These are phyloP conservation scores for Drosophila testacea DNA, from an alignment of 2,888 invertebrate species.

Conservation along the genomic window DNA sequence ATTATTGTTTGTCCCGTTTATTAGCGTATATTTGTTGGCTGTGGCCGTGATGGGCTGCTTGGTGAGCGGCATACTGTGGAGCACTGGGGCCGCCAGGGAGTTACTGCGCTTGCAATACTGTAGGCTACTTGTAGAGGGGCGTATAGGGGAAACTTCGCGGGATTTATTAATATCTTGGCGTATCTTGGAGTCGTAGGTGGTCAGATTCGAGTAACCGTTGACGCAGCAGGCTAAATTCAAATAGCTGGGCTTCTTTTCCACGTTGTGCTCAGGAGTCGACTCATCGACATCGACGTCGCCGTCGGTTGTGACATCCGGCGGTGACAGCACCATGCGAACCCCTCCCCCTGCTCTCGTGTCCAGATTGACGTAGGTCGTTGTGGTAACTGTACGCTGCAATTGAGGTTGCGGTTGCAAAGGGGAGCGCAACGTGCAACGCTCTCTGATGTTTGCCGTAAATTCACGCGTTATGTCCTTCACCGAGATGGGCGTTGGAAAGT, in stretches of 20 bases:
- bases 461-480: conserved; percentile 87
- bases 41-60: conserved; percentile 52
- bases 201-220: conserved; percentile 94
- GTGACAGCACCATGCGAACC: conserved; percentile 82
- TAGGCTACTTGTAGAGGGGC: conserved; percentile 86
- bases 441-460: conserved; percentile 88
- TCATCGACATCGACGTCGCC: conserved; percentile 58
- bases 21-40: conserved; percentile 42
- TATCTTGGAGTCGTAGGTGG: conserved; percentile 93
- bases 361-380: conserved; percentile 74
- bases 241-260: conserved; percentile 93
- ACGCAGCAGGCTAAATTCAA: conserved; percentile 95
- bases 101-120: conserved; percentile 86
- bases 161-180: conserved; percentile 91
- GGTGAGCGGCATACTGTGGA: conserved; percentile 69
- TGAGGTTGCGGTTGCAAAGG: conserved; percentile 62
- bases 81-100: conserved; percentile 86
- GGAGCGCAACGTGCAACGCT: conserved; percentile 84
- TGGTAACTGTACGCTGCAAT: conserved; percentile 48
- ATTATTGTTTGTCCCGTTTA: conserved; percentile 55
- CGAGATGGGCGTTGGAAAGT: conserved; percentile 88
- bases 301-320: conserved; percentile 50
- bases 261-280: conserved; percentile 2
- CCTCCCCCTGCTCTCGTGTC: conserved; percentile 73
- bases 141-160: conserved; percentile 90